phyloP scores from a whole-genome alignment of 92 coral and sea anemone species.

The Desmophyllum pertusum region DNA sequence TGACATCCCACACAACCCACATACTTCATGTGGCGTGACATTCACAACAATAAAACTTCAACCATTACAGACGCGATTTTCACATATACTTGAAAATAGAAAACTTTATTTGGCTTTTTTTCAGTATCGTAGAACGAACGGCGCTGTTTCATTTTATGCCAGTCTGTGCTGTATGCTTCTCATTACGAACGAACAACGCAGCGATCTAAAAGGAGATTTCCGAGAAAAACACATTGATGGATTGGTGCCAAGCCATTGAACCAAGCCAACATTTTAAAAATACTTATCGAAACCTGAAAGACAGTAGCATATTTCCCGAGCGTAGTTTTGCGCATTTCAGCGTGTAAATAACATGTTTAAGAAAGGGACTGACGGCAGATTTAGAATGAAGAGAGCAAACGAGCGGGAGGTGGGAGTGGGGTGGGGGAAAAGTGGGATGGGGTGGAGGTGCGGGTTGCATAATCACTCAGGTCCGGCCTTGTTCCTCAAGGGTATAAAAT shows the following conservation, averaged over 20 bases:
- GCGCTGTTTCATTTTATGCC: neutral
- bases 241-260: conserved; percentile 13
- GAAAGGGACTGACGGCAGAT: neutral
- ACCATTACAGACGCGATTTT: neutral
- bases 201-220: neutral
- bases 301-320: no score
- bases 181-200: neutral
- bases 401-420: no score
- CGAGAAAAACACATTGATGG: conserved; percentile 24
- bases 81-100: neutral
- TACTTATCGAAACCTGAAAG: neutral
- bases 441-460: no score
- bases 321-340: neutral
- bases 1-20: neutral
- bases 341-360: neutral
- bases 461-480: no score
- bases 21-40: neutral
- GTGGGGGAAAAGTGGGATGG: no score
- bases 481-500: no score
- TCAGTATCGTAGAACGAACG: neutral
- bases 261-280: neutral
- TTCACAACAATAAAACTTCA: neutral
- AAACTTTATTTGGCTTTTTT: neutral
- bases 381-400: no score
- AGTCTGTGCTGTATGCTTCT: neutral